Base-by-base conservation (phyloP, 1,140 invertebrate genomes). In the Drosophila orosa region DNA sequence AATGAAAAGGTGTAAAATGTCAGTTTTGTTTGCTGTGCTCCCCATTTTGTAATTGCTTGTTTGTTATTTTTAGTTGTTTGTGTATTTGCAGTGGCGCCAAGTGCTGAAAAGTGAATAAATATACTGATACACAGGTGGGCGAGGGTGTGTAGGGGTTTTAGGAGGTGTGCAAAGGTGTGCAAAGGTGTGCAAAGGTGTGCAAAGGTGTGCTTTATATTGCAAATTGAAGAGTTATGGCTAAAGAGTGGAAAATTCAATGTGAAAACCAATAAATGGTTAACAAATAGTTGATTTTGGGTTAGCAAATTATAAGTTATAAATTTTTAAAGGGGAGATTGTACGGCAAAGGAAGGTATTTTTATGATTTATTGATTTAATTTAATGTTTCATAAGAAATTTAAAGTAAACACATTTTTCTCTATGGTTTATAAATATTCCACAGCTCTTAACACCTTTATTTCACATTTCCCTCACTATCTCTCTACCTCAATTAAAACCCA, bases 1-100 rank as follows among this genome's bases (percentile, higher is more conserved):
- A 87, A 87, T 87, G 84, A 89, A 87, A 87, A 87, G 84, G 84
- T 87, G 84, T 84, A 84, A 87, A 89, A 74, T 87, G 84, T 84
- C 84, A 89, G 84, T 87, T 87, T 89, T 89, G 84, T 87, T 84
- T 73, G 73, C 54, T 17, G 33, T 68, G 74, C 50, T 31, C 67
- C 77, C 81, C 81, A 71, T 80, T 75, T 81, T 80, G 81, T 86
- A 81, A 86, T 80, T 86, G 74, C 74, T 62, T 81, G 48, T 74
- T 78, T 61, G 39, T 77, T 55, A 68, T 62, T 48, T 54, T 54
- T 19, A 13, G 15, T 50, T 54, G 44, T 27, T 50, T 19, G 17
- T 31, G 58, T 74, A 42, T 74, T 61, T 73, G 45, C 59, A 63
- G 48, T 68, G 62, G 74, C 74, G 54, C 62, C 55, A 52, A 39